A percentile compares a stretch with the other conserved stretches of the same genome.
Evolutionary conservation across 2,888 invertebrate species (phyloP).

Genomic region (Drosophila meridionalis): DNA sequence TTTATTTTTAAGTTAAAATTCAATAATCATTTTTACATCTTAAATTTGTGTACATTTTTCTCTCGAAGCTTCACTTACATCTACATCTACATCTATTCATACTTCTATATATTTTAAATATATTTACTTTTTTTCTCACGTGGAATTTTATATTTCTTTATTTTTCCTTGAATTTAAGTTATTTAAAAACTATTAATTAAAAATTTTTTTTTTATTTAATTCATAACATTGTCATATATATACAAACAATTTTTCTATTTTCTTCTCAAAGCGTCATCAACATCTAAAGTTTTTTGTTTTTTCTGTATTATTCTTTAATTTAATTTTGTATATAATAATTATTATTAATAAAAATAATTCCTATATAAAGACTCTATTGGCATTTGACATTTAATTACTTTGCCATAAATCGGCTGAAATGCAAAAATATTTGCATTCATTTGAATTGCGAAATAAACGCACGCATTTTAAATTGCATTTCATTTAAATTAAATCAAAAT

Average conservation of each 20-base stretch:
- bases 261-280: background rate
- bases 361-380: background rate
- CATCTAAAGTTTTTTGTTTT: background rate
- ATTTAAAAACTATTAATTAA: no score
- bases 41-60: no score
- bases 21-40: no score
- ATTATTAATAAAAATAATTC: background rate
- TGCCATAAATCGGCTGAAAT: background rate
- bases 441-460: background rate
- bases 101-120: no score
- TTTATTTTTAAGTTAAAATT: no score
- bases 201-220: background rate
- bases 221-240: no score
- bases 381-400: constrained; percentile 7
- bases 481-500: background rate
- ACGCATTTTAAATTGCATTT: background rate
- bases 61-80: no score
- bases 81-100: no score
- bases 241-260: no score
- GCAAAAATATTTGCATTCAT: background rate
- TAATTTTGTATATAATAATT: background rate
- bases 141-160: no score
- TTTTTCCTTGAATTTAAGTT: no score
- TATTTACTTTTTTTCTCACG: no score
- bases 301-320: background rate